These are phyloP conservation scores for Horisme vitalbata DNA, from an alignment of 2,888 invertebrate genomes.

Conservation along the genomic window DNA sequence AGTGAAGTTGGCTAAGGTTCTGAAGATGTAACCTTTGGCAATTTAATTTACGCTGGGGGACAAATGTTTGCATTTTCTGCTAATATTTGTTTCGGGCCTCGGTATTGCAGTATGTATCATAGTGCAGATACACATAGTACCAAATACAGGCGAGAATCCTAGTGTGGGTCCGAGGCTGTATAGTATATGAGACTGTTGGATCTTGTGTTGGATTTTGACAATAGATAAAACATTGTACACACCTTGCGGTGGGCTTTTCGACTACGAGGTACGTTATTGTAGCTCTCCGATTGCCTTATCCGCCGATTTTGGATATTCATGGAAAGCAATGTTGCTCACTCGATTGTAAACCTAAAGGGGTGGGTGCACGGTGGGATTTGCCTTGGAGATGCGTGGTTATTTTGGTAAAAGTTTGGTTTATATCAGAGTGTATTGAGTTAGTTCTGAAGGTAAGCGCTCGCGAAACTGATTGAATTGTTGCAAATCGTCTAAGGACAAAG, in stretches of 20 bases:
- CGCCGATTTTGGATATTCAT: constrained; percentile 37
- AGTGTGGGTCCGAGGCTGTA: no score
- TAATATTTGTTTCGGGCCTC: no score
- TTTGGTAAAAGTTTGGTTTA: constrained; percentile 25
- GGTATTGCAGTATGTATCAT: no score
- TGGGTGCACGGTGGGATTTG: background rate
- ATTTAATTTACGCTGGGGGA: no score
- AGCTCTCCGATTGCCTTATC: constrained; percentile 32
- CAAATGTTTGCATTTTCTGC: no score
- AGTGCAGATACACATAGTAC: no score
- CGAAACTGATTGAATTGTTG: constrained; percentile 21
- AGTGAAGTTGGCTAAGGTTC: no score
- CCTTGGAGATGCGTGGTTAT: constrained; percentile 6
- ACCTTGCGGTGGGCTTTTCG: background rate
- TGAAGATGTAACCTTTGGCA: no score
- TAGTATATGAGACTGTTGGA: no score
- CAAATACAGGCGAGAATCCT: no score
- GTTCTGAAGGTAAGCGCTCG: constrained; percentile 19
- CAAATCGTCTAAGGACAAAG: constrained; percentile 5
- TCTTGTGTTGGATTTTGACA: no score
- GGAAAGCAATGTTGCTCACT: constrained; percentile 10
- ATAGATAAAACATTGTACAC: background rate
- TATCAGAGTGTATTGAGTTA: constrained; percentile 23
- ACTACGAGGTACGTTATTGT: constrained; percentile 14
- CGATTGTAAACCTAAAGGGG: constrained; percentile 4